Conservation (phyloP, 2,113 vertebrate genomes). For the Mugil cephalus region DNA sequence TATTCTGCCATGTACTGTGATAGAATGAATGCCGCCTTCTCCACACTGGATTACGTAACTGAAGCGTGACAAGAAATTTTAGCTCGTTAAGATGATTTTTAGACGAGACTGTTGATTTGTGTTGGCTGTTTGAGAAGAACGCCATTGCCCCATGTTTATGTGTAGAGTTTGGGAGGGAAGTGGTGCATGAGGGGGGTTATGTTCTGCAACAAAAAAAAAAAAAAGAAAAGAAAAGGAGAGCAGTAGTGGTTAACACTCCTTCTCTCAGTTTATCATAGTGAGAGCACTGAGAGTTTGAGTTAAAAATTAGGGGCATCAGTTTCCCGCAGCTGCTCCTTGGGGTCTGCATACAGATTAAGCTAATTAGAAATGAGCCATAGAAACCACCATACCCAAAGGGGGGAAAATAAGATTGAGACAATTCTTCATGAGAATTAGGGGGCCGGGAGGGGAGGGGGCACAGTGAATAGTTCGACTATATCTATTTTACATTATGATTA, state of each 20-base stretch:
- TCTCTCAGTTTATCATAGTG: slow-evolving; percentile 38
- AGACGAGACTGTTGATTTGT: not conserved
- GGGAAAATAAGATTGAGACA: slow-evolving; percentile 30
- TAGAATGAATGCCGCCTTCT: slow-evolving; percentile 20
- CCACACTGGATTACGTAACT: slow-evolving; percentile 23
- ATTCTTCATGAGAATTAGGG: slow-evolving; percentile 45
- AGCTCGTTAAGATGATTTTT: slow-evolving; percentile 48
- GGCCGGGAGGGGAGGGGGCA: not conserved
- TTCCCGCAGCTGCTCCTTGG: slow-evolving; percentile 47
- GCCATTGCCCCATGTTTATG: slow-evolving; percentile 43
- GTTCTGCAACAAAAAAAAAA: too few species aligned
- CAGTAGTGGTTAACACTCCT: too few species aligned
- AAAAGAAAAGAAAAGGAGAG: too few species aligned
- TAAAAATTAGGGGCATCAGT: slow-evolving; percentile 53
- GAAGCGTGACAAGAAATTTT: slow-evolving; percentile 29
- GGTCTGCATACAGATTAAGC: slow-evolving; percentile 65
- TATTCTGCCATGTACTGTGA: slow-evolving; percentile 61
- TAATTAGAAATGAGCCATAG: slow-evolving; percentile 64
- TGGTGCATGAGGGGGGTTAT: slow-evolving; percentile 15
- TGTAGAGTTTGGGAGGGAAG: slow-evolving; percentile 50
- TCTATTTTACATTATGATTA: slow-evolving; percentile 29
- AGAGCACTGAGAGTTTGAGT: slow-evolving; percentile 37
- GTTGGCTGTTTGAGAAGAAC: slow-evolving; percentile 33
- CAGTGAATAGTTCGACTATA: slow-evolving; percentile 52
- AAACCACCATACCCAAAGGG: slow-evolving; percentile 48